Evolutionary conservation across 2,888 invertebrate genomes (phyloP), one percentile per base, ranked within the genome.

Genomic region (Leptinotarsa rubiginosa): DNA sequence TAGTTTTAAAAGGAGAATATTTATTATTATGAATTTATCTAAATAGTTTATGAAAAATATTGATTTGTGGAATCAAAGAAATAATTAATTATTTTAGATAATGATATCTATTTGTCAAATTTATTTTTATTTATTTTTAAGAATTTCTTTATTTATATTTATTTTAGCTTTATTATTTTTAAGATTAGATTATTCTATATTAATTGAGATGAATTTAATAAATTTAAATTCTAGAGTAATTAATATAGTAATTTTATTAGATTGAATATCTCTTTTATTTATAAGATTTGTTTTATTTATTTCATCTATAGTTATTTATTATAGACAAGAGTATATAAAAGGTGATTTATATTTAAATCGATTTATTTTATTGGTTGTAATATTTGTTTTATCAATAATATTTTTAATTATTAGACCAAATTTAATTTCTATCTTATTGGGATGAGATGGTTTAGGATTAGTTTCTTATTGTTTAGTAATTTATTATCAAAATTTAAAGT

Each of bases 391-490:
- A 79, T 93, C 92, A 5, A 93, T 93, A 88, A 88, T 92, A 83
- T 69, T 77, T 15, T 47, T 72, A 65, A 73, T 77, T 77, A 47
- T 75, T 41, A 70, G 73, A 0, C 69, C 70, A 4, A 77, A 75
- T 77, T 68, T 77, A 69, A 69, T 77, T 69, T 72, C 72, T 93
- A 91, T 93, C 90, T 89, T 93, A 86, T 89, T 94, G 85, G 93
- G 93, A 0, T 94, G 93, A 78, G 93, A 94, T 91, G 93, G 93
- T 0, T 89, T 94, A 86, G 93, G 93, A 0, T 88, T 94, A 85
- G 88, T 91, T 83, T 94, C 93, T 84, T 94, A 93, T 91, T 91
- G 91, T 89, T 91, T 94, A 87, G 92, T 93, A 0, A 91, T 92
- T 90, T 93, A 90, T 89, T 93, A 92, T 88, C 91, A 92, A 87